Base-by-base conservation (phyloP, 1,140 invertebrate species). In the Drosophila nannoptera region DNA sequence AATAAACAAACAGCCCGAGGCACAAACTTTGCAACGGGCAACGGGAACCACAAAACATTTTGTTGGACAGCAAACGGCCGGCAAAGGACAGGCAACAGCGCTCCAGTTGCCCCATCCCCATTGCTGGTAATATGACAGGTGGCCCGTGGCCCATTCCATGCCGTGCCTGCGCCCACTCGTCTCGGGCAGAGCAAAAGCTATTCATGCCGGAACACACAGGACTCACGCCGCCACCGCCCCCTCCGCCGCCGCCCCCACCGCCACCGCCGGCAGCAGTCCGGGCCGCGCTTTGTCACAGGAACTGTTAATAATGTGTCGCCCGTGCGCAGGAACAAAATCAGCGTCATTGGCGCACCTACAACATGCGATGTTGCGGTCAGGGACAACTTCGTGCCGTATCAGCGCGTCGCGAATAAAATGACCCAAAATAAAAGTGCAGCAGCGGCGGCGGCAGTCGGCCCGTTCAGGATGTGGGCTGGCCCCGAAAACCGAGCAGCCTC, bases 271-370 rank as follows among this genome's bases (percentile, higher is more conserved):
- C 36, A 52, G 54, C 40, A 56, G 46, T 54, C 52, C 66, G 14
- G 55, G 69, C 59, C 62, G 66, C 70, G 80, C 81, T 86, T 86
- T 86, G 81, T 86, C 81, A 86, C 81, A 86, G 81, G 81, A 86
- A 86, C 81, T 86, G 81, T 86, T 86, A 86, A 86, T 86, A 86
- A 86, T 86, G 82, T 86, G 81, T 75, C 75, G 67, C 48, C 71
- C 54, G 50, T 64, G 71, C 55, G 62, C 74, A 81, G 77, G 81
- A 81, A 86, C 83, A 87, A 87, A 87, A 87, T 87, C 84, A 87
- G 84, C 84, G 84, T 87, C 84, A 87, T 87, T 87, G 84, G 84
- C 84, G 84, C 84, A 87, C 84, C 84, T 87, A 87, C 84, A 87
- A 87, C 83, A 87, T 87, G 84, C 84, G 78, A 87, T 87, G 84